Evolutionary conservation across 2,797 vertebrate species (phyloP), one percentile per base, ranked within the genome.

Genomic region (Gymnocypris eckloni): DNA sequence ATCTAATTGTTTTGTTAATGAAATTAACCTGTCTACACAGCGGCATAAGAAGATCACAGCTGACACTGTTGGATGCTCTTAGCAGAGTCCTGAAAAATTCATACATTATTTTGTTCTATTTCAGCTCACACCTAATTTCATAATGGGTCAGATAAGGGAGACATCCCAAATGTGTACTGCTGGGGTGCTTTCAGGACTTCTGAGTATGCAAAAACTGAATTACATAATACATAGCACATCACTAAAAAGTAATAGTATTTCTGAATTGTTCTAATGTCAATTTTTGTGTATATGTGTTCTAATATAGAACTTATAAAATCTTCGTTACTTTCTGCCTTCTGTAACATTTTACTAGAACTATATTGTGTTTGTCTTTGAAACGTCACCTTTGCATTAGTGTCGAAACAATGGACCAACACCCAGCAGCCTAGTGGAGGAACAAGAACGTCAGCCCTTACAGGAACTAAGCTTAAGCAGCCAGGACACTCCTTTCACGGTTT

Each of bases 391-490:
- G 59, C 73, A 72, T 9, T 43, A 64, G 28, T 81, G 72, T 70
- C 56, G 2, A 89, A 83, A 88, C 77, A 83, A 59, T 54, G 76
- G 83, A 90, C 87, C 93, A 92, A 94, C 92, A 87, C 93, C 93
- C 90, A 89, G 69, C 81, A 41, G 2, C 79, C 66, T 76, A 88
- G 86, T 86, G 37, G 82, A 83, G 86, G 86, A 94, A 93, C 91
- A 87, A 89, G 91, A 84, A 85, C 69, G 91, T 90, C 87, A 67
- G 89, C 56, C 75, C 59, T 79, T 45, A 86, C 66, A 81, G 72
- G 83, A 85, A 85, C 66, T 79, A 15, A 88, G 52, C 43, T 78
- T 52, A 39, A 2, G 2, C 13, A 48, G 6, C 59, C 54, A 43
- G 75, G 77, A 59, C 84, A 52, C 81, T 69, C 84, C 78, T 82